phyloP scores from a whole-genome alignment of 2,113 vertebrate genomes.

The Phrynosoma platyrhinos region DNA sequence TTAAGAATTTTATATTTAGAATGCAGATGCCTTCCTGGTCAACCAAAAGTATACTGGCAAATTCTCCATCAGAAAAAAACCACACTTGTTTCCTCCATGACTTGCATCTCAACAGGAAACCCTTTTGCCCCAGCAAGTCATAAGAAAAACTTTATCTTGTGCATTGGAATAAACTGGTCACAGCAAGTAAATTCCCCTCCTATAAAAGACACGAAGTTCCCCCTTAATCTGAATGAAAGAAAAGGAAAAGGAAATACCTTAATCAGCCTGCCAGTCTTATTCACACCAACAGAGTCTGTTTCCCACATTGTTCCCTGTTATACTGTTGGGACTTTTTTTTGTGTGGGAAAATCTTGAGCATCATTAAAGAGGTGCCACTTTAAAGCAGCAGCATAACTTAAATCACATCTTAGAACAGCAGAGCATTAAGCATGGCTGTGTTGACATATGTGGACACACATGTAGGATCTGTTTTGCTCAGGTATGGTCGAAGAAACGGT shows the following conservation, averaged over 20 bases:
- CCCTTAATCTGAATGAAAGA: neutral
- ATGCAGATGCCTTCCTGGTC: too few species aligned
- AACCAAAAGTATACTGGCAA: neutral
- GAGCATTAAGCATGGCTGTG: neutral
- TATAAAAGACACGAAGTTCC: neutral
- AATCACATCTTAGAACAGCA: neutral
- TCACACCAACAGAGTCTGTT: too few species aligned
- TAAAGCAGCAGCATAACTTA: neutral
- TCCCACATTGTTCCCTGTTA: neutral
- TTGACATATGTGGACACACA: neutral
- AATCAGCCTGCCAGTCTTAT: too few species aligned
- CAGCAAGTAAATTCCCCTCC: neutral
- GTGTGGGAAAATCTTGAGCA: neutral
- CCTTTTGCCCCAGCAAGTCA: slow-evolving; percentile 60
- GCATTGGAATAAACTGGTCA: neutral
- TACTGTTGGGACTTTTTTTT: neutral
- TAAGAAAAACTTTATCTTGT: neutral
- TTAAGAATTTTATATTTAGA: too few species aligned
- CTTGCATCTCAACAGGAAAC: slow-evolving; percentile 50
- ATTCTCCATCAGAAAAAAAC: slow-evolving; percentile 43
- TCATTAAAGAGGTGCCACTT: neutral
- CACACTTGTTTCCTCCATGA: neutral
- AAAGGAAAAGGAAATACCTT: neutral
- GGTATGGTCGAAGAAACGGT: too few species aligned
- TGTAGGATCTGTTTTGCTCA: too few species aligned